phyloP scores from a whole-genome alignment of 2,888 invertebrate genomes.

The Brassicogethes aeneus region DNA sequence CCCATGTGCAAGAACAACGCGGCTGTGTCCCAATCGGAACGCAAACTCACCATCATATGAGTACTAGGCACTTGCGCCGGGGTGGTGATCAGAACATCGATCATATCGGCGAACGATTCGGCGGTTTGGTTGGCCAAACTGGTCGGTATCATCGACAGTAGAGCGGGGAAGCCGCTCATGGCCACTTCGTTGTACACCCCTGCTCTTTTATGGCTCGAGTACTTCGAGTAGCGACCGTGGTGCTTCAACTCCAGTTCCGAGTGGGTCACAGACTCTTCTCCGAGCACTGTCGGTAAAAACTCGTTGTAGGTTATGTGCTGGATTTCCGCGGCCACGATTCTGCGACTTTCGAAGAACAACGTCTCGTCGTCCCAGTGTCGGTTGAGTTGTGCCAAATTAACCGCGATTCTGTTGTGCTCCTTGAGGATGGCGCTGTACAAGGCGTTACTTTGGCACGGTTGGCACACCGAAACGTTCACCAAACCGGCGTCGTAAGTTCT shows the following conservation, averaged over 20 bases:
- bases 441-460: conserved; percentile 58
- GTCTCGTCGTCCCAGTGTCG: conserved; percentile 72
- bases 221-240: conserved; percentile 67
- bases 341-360: conserved; percentile 64
- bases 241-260: conserved; percentile 52
- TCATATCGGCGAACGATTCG: conserved; percentile 40
- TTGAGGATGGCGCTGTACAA: conserved; percentile 62
- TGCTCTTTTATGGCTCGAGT: conserved; percentile 71
- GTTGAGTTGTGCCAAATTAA: conserved; percentile 59
- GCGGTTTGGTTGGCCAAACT: conserved; percentile 55
- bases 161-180: conserved; percentile 61
- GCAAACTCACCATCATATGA: conserved; percentile 39
- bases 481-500: conserved; percentile 64
- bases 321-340: conserved; percentile 67
- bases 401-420: conserved; percentile 75
- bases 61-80: conserved; percentile 55
- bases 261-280: conserved; percentile 58
- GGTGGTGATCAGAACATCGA: conserved; percentile 54
- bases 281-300: conserved; percentile 68
- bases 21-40: conserved; percentile 40
- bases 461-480: conserved; percentile 58
- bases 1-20: conserved; percentile 52
- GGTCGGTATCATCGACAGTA: conserved; percentile 66
- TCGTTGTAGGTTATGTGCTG: conserved; percentile 81
- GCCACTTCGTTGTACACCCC: conserved; percentile 74